These are phyloP conservation scores for Planococcus citri DNA, from an alignment of 1,140 invertebrate species.

Conservation along the genomic window DNA sequence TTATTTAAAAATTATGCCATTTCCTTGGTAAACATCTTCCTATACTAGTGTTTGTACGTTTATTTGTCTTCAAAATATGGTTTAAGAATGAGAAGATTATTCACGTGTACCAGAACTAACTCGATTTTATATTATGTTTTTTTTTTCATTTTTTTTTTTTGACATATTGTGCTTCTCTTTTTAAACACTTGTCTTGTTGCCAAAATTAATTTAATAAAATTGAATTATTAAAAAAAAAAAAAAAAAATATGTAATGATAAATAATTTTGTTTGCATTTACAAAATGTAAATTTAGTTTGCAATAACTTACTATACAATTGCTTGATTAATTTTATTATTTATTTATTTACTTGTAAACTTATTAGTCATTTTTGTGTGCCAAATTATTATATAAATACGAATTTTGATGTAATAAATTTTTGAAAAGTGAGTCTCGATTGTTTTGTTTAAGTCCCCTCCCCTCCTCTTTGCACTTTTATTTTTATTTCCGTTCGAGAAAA, in stretches of 20 bases:
- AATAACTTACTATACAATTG: not conserved
- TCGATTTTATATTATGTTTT: no score
- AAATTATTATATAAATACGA: not conserved
- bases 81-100: no score
- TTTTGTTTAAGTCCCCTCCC: no score
- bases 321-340: not conserved
- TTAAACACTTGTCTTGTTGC: not conserved
- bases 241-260: not conserved
- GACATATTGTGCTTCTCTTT: not conserved
- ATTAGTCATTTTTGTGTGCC: conserved; percentile 6
- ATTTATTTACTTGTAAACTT: not conserved
- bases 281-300: not conserved
- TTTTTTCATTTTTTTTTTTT: no score
- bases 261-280: not conserved
- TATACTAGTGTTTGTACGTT: no score
- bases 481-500: no score
- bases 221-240: no score
- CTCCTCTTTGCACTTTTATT: no score
- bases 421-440: not conserved
- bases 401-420: not conserved
- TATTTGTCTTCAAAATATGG: no score
- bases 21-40: no score
- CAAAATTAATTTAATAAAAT: not conserved
- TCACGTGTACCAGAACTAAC: no score
- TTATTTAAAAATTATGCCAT: no score